Evolutionary conservation across 2,797 vertebrate genomes (phyloP).

Genomic region (Centroberyx gerrardi): DNA sequence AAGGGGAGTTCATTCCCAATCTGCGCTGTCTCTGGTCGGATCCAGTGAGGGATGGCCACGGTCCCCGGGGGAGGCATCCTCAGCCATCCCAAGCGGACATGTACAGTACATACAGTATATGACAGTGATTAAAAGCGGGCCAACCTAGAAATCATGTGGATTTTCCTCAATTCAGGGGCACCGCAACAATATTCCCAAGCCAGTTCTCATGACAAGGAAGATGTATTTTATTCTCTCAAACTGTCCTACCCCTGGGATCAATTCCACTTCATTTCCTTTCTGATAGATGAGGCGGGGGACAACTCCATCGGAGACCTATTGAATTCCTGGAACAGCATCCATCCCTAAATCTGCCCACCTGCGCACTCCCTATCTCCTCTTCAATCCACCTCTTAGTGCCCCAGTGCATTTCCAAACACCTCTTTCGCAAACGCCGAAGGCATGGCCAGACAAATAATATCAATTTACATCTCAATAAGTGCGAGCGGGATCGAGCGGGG

Average conservation of each 20-base stretch:
- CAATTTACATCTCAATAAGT: constrained; percentile 49
- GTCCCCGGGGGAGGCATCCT: constrained; percentile 54
- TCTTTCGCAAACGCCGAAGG: constrained; percentile 25
- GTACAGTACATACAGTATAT: constrained; percentile 42
- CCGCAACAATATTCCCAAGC: constrained; percentile 31
- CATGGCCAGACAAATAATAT: constrained; percentile 24
- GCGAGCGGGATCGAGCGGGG: constrained; percentile 34
- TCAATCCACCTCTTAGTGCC: constrained; percentile 15
- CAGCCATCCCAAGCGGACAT: constrained; percentile 38
- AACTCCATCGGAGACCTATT: constrained; percentile 35
- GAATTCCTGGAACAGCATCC: constrained; percentile 43
- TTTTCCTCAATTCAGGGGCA: constrained; percentile 39
- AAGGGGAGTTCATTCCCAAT: constrained; percentile 72
- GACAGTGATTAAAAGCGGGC: constrained; percentile 33
- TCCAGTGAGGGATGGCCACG: constrained; percentile 58
- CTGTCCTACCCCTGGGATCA: constrained; percentile 46
- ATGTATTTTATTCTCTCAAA: constrained; percentile 23
- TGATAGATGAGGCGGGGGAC: constrained; percentile 38
- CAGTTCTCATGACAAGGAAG: constrained; percentile 27
- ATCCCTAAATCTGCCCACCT: constrained; percentile 47
- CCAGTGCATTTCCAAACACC: constrained; percentile 37
- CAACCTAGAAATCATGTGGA: constrained; percentile 44
- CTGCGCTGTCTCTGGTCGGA: constrained; percentile 40
- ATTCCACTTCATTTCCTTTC: constrained; percentile 50
- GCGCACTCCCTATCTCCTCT: constrained; percentile 29